These are phyloP conservation scores for Sinosuthora webbiana DNA, from an alignment of 2,113 vertebrate genomes.

Conservation along the genomic window DNA sequence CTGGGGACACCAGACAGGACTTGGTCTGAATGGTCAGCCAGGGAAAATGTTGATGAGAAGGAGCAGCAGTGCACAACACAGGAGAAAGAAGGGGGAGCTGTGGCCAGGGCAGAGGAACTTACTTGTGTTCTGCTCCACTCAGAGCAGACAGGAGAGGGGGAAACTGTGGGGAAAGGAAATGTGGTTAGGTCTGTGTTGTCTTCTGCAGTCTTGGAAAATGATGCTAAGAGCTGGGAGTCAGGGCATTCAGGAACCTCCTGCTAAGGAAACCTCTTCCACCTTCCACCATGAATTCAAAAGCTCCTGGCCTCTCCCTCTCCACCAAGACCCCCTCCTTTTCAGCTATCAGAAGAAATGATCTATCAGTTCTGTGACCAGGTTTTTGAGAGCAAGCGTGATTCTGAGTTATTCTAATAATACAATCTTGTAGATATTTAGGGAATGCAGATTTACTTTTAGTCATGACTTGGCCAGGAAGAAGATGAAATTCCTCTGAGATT, in stretches of 20 bases:
- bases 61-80: fast-evolving
- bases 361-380: not conserved
- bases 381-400: not conserved
- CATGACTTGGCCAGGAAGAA: not conserved
- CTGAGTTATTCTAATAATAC: not conserved
- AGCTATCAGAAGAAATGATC: not conserved
- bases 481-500: not conserved
- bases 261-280: not conserved
- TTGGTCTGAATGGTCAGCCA: not conserved
- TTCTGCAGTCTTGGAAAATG: not conserved
- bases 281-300: not conserved
- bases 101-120: not conserved
- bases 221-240: not conserved
- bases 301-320: not conserved
- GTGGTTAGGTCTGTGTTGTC: not conserved
- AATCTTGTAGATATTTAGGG: not conserved
- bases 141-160: not conserved
- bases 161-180: not conserved
- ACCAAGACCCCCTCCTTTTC: not conserved
- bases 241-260: not conserved
- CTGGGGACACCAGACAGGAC: not conserved
- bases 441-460: not conserved
- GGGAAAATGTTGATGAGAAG: not conserved
- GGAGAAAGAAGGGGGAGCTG: not conserved
- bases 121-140: not conserved